Base-by-base conservation (phyloP, 2,797 vertebrate genomes). In the Gymnoscopelus microlampas region DNA sequence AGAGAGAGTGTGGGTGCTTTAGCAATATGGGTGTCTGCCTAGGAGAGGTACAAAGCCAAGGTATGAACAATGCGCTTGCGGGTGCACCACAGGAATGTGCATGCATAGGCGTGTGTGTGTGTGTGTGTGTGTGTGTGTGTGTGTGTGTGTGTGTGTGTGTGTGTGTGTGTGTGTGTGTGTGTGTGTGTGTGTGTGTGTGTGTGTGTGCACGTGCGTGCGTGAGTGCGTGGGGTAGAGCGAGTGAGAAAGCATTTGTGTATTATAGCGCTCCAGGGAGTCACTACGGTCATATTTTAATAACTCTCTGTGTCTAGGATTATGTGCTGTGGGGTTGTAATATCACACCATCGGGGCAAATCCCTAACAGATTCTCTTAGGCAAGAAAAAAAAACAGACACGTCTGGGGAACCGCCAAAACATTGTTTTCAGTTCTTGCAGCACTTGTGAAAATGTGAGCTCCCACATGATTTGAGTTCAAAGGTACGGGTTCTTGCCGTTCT, bases 251-350 rank as follows among this genome's bases (percentile, higher is more conserved):
- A 6, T 51, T 51, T 61, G 23, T 54, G 44, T 68, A 56, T 74
- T 89, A 90, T 82, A 85, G 65, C 70, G 80, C 87, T 89, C 88
- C 10, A 4, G 87, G 90, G 91, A 90, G 83, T 80, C 79, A 79
- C 88, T 91, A 91, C 86, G 90, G 91, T 89, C 89, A 91, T 91
- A 91, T 91, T 92, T 91, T 93, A 93, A 93, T 92, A 93, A 91
- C 86, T 86, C 74, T 64, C 83, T 87, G 83, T 88, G 86, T 88
- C 85, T 88, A 88, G 89, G 87, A 91, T 92, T 89, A 92, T 91
- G 87, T 92, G 86, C 90, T 86, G 88, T 77, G 80, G 84, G 87
- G 84, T 87, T 91, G 91, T 93, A 93, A 92, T 87, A 91, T 90
- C 87, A 90, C 85, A 91, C 79, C 74, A 67, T 84, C 87, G 78